Base-by-base conservation (phyloP, 2,113 vertebrate species). In the Brachionichthys hirsutus region DNA sequence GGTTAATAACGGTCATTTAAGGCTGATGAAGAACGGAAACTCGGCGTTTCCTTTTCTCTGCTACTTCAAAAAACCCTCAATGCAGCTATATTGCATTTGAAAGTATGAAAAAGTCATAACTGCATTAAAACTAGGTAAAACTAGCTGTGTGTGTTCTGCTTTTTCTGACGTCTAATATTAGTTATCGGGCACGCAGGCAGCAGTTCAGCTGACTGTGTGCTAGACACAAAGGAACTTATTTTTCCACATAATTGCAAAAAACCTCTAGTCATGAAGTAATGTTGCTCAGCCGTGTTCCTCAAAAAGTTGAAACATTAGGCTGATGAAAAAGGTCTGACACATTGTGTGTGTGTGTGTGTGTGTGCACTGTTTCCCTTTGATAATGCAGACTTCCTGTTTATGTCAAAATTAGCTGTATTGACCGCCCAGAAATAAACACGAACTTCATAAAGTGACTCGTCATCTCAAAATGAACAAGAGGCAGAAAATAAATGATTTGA, bases 151-250 rank as follows among this genome's bases (percentile, higher is more conserved):
- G 6, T 0, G 14, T 67, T 82, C 70, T 67, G 8, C 54, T 67
- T 73, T 62, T 65, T 57, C 14, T 48, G 30, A 53, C 1, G 13
- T 53, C 57, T 75, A 78, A 75, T 63, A 77, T 77, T 74, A 85
- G 55, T 50, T 72, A 51, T 62, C 17, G 13, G 8, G 44, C 43
- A 50, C 10, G 43, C 9, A 35, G 24, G 30, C 41, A 54, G 36
- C 17, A 41, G 47, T 62, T 78, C 85, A 79, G 80, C 66, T 87
- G 88, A 82, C 49, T 50, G 38, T 89, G 84, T 86, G 85, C 49
- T 84, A 73, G 1, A 12, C 13, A 34, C 3, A 35, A 55, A 62
- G 74, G 78, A 82, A 84, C 67, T 49, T 30, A 22, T 5, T 63
- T 62, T 47, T 53, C 35, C 42, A 62, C 13, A 40, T 4, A 43